phyloP scores from a whole-genome alignment of 2,888 invertebrate genomes.

The Actias luna region DNA sequence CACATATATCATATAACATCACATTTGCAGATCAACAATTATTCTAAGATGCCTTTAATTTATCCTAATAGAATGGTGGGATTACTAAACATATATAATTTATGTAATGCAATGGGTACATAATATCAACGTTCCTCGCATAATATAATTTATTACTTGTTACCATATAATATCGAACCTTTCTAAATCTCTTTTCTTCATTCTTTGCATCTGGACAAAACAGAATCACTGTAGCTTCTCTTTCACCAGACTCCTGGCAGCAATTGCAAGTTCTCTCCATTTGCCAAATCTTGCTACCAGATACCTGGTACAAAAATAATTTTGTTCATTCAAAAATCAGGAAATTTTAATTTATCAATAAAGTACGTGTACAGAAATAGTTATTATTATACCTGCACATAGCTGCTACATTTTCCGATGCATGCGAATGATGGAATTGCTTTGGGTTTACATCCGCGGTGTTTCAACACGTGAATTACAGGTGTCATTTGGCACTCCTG shows the following conservation, averaged over 20 bases:
- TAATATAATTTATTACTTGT: neutral
- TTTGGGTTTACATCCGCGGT: slow-evolving; percentile 95
- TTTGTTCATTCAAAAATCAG: neutral
- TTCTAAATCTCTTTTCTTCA: slow-evolving; percentile 92
- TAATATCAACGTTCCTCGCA: neutral
- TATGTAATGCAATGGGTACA: neutral
- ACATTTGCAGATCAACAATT: too few species aligned
- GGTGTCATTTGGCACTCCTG: slow-evolving; percentile 96
- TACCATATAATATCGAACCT: slow-evolving; percentile 74
- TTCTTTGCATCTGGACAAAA: slow-evolving; percentile 94
- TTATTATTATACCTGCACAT: slow-evolving; percentile 87
- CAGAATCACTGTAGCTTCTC: slow-evolving; percentile 93
- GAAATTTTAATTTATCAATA: neutral
- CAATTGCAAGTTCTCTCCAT: slow-evolving; percentile 98
- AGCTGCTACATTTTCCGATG: slow-evolving; percentile 94
- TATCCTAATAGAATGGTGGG: too few species aligned
- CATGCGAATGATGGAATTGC: slow-evolving; percentile 97
- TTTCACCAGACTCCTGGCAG: slow-evolving; percentile 95
- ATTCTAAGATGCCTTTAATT: too few species aligned
- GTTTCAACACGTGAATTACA: slow-evolving; percentile 94
- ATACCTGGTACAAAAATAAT: slow-evolving; percentile 83
- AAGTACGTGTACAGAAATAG: neutral
- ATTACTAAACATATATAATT: too few species aligned
- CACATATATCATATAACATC: too few species aligned
- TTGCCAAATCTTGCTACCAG: slow-evolving; percentile 97